Evolutionary conservation across 2,113 vertebrate genomes (phyloP), one percentile per base, ranked within the genome.

Genomic region (Panthera tigris): DNA sequence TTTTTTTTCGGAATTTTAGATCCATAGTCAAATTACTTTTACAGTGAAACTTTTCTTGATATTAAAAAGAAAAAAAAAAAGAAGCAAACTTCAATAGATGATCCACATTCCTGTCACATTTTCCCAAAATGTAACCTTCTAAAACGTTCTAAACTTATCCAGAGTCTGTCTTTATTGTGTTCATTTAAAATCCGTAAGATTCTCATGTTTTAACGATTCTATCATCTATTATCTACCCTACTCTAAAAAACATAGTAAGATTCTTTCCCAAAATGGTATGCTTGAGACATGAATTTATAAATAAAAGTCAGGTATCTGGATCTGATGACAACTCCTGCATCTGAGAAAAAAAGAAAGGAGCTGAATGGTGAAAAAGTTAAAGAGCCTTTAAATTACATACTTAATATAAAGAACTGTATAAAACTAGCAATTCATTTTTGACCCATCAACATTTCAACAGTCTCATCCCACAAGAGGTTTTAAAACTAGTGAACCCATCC

Each of bases 1-100:
- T 29, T 45, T 76, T 88, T 73, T 82, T 74, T 55, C 45, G 83
- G 16, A 93, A 96, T 50, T 96, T 45, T 50, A 88, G 25, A 96
- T 52, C 41, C 12, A 87, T n/a, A 87, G 7, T 45, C 73, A 50
- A 95, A 81, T 88, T 88, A 66, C 12, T 68, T 93, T 61, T 33
- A 83, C 74, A 57, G 19, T 93, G n/a, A 89, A 83, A 57, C 25
- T 50, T 31, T 48, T 57, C 52, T 23, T 85, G 18, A 61, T 66
- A 81, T 76, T 94, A 80, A 94, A 94, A 23, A 74, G 41, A 45
- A 39, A 29, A 33, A 78, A 52, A 57, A 74, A 73, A 73, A 14
- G 31, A 96, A 89, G 61, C 36, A 88, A 45, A 91, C 23, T 50
- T 81, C 52, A 36, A 69, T 69, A 25, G 48, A 36, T 50, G 66